A percentile compares a stretch with the other conserved stretches of the same genome.
Conservation (phyloP, 2,113 vertebrate species). For the Pseudonaja textilis region DNA sequence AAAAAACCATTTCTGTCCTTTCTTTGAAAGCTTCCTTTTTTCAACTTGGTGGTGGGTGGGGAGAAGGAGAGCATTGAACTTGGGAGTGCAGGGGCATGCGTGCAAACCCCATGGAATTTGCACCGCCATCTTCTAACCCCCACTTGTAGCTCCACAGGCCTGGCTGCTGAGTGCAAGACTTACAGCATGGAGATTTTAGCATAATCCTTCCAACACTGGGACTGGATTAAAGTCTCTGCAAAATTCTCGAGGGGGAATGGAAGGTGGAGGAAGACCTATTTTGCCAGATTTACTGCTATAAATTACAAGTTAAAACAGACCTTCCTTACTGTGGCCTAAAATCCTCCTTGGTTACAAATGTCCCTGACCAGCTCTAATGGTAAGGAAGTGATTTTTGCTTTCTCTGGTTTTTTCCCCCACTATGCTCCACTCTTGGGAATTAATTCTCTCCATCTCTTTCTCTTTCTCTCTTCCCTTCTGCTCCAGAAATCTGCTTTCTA, state of each 20-base stretch:
- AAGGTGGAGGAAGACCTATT: conserved; percentile 14
- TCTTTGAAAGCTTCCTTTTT: neutral
- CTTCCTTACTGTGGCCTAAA: conserved; percentile 4
- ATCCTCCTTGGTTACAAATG: conserved; percentile 49
- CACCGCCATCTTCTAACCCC: conserved; percentile 68
- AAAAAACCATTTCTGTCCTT: neutral
- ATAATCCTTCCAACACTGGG: conserved; percentile 48
- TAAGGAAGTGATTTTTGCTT: conserved; percentile 25
- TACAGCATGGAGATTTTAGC: conserved; percentile 45
- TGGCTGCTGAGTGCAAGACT: conserved; percentile 9
- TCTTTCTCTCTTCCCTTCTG: conserved; percentile 33
- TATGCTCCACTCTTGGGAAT: conserved; percentile 6
- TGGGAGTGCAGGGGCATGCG: neutral
- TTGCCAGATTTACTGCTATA: conserved; percentile 7
- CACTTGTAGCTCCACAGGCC: conserved; percentile 65
- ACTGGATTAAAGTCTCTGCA: conserved; percentile 65
- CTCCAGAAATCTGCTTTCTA: conserved; percentile 55
- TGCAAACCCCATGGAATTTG: neutral
- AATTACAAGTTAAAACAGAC: neutral
- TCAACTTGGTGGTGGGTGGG: neutral
- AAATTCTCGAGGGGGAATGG: conserved; percentile 40
- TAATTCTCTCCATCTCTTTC: conserved; percentile 1
- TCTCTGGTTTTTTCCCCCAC: neutral
- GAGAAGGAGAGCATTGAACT: neutral
- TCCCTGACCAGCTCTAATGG: conserved; percentile 44